Percentiles rank a stretch among this genome's conserved stretches.
phyloP scores from a whole-genome alignment of 2,888 invertebrate genomes.

The Conops quadrifasciatus region DNA sequence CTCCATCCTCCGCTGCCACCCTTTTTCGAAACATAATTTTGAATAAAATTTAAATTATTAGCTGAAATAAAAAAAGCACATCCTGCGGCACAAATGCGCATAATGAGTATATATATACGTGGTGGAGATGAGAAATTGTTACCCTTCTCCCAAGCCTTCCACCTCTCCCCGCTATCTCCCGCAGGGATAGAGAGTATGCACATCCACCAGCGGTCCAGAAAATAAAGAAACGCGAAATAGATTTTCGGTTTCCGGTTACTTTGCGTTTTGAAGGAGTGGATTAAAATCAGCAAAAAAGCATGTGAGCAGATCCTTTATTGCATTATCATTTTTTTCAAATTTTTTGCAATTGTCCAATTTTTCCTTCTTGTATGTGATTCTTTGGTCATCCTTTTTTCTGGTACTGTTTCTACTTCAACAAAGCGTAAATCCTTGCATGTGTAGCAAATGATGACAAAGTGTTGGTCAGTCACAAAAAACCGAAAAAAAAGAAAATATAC shows the following conservation, averaged over 20 bases:
- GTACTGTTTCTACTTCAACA: background rate
- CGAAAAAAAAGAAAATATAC: background rate
- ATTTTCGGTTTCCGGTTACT: slow-evolving; percentile 34
- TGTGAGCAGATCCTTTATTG: slow-evolving; percentile 39
- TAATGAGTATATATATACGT: slow-evolving; percentile 52
- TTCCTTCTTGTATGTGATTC: background rate
- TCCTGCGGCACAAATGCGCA: slow-evolving; percentile 59
- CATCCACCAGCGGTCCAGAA: slow-evolving; percentile 3
- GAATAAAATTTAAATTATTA: slow-evolving; percentile 61
- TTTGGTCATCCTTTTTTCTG: background rate
- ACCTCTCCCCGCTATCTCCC: too few relatives aligned
- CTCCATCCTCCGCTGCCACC: background rate
- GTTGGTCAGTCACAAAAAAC: background rate
- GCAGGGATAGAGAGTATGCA: background rate
- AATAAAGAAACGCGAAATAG: slow-evolving; percentile 37
- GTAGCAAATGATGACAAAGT: slow-evolving; percentile 13
- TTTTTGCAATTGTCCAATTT: background rate
- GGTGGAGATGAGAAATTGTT: slow-evolving; percentile 4
- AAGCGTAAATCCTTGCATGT: background rate
- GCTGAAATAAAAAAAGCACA: slow-evolving; percentile 49
- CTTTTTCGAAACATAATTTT: slow-evolving; percentile 39
- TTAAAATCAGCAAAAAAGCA: slow-evolving; percentile 38
- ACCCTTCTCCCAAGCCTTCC: too few relatives aligned
- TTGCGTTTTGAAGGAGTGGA: slow-evolving; percentile 28
- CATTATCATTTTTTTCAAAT: slow-evolving; percentile 14